These are phyloP conservation scores for Sebastes minor DNA, from an alignment of 2,797 vertebrate species.

Conservation along the genomic window DNA sequence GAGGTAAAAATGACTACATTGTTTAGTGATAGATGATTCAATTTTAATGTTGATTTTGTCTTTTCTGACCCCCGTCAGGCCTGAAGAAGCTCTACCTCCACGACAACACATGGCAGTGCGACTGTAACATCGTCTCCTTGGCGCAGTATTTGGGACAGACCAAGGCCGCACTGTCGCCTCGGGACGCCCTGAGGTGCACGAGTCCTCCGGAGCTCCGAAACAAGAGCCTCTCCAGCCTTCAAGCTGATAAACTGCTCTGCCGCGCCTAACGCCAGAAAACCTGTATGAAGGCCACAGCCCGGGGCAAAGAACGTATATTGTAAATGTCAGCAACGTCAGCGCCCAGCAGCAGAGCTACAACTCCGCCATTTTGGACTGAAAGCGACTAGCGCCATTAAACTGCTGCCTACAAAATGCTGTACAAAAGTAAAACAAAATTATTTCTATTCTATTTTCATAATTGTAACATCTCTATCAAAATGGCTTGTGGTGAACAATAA, in stretches of 20 bases:
- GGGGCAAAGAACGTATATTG: too few relatives aligned
- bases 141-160: constrained; percentile 73
- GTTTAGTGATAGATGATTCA: neutral
- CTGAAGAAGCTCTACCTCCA: constrained; percentile 79
- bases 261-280: constrained; percentile 31
- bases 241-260: constrained; percentile 58
- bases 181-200: constrained; percentile 61
- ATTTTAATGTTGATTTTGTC: neutral
- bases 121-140: constrained; percentile 79
- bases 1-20: neutral
- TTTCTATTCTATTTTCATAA: too few relatives aligned
- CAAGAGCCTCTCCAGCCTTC: constrained; percentile 68
- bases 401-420: too few relatives aligned
- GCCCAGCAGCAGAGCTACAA: too few relatives aligned
- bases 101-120: constrained; percentile 82
- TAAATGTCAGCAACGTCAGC: too few relatives aligned
- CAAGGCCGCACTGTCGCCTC: constrained; percentile 58
- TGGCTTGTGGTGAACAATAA: too few relatives aligned
- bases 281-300: neutral
- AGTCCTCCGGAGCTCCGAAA: constrained; percentile 70
- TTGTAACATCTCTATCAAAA: too few relatives aligned
- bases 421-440: too few relatives aligned
- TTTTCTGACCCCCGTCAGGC: constrained; percentile 52
- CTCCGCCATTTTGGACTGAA: too few relatives aligned
- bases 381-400: too few relatives aligned